Base-by-base conservation (phyloP, 2,888 invertebrate species). In the Oegoconia quadripuncta region DNA sequence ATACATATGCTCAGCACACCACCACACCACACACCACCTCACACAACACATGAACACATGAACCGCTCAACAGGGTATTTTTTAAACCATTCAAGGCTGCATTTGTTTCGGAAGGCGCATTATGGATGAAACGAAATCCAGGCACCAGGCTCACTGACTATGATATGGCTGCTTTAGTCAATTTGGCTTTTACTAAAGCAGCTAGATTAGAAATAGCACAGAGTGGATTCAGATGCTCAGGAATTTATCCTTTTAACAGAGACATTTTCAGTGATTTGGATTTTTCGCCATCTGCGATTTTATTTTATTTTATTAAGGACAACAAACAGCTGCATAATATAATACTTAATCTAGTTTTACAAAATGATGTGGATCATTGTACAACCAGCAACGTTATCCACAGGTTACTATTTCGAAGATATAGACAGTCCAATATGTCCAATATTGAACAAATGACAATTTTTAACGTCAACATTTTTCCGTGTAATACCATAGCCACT, bases 151-250 rank as follows among this genome's bases (percentile, higher is more conserved):
- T 42, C 11, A 48, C 42, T 8, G 43, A 49, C 5, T 49, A 42
- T 39, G 47, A 45, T 12, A 44, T 47, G 36, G n/a, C n/a, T n/a
- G n/a, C n/a, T n/a, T n/a, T n/a, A n/a, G 45, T 40, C 22, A 44
- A 42, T 25, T 15, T 40, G 34, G 47, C 45, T 25, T 48, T 50
- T 41, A 46, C 13, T 17, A 39, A 41, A 42, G 46, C 42, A 39
- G 41, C 46, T 36, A 34, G 44, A 12, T 13, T 44, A 33, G 46
- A 46, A 12, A 49, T 44, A 31, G 50, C 48, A 25, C 40, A 28
- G 8, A 35, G 40, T 28, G 49, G 51, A 17, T 50, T 54, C 35
- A 44, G 37, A 44, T 48, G 44, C 34, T 31, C 37, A 18, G 37
- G 30, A 22, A 37, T 37, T 8, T 14, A 23, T 20, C 37, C 31